These are phyloP conservation scores for Ceyx cyanopectus DNA, from an alignment of 2,113 vertebrate species.

Conservation along the genomic window DNA sequence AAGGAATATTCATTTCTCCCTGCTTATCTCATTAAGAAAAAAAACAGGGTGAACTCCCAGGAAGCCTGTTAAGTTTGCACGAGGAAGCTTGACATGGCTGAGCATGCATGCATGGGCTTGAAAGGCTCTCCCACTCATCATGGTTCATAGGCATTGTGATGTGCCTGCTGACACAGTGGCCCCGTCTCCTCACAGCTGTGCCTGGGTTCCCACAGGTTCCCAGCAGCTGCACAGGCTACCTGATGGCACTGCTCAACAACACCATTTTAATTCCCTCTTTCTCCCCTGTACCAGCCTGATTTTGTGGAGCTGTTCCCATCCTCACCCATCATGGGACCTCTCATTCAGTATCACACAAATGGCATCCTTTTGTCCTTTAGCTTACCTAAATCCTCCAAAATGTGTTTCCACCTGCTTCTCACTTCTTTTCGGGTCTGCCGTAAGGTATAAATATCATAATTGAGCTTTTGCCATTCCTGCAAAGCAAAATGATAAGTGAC, in stretches of 20 bases:
- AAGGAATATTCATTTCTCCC: background rate
- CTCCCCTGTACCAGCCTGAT: background rate
- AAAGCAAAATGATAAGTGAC: slow-evolving; percentile 9
- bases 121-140: rapidly evolving
- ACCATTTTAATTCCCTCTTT: background rate
- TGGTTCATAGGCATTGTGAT: background rate
- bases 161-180: background rate
- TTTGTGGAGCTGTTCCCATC: background rate
- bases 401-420: slow-evolving; percentile 86
- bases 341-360: background rate
- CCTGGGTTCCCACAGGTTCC: background rate
- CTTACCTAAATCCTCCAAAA: slow-evolving; percentile 90
- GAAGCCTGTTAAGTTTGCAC: background rate
- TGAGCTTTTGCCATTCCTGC: slow-evolving; percentile 95
- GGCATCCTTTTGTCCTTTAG: background rate
- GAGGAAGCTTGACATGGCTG: background rate
- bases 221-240: background rate
- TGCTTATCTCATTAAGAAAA: background rate
- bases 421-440: slow-evolving; percentile 85
- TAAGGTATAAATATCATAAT: slow-evolving; percentile 89
- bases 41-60: background rate
- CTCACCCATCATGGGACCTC: rapidly evolving
- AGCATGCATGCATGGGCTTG: background rate
- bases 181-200: rapidly evolving
- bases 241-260: background rate